phyloP scores from a whole-genome alignment of 2,888 invertebrate genomes.

The Dioctria linearis region DNA sequence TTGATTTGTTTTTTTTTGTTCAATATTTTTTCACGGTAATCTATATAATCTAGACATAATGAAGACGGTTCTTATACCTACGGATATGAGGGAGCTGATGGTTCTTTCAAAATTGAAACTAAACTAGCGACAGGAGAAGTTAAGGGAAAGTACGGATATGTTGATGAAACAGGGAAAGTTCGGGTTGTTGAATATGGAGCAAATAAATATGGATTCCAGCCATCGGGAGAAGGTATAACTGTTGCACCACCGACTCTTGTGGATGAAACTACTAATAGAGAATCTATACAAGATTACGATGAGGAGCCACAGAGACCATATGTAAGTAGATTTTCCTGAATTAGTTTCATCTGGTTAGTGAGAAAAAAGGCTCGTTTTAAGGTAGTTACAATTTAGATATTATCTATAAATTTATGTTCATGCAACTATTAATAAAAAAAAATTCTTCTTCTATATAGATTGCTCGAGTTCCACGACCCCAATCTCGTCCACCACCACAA shows the following conservation, averaged over 20 bases:
- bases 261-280: constrained; percentile 72
- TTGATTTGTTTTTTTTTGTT: not conserved
- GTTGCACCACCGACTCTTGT: constrained; percentile 77
- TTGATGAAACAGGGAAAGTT: constrained; percentile 85
- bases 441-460: constrained; percentile 33
- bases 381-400: too few species aligned
- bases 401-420: too few species aligned
- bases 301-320: constrained; percentile 69
- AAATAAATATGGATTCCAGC: constrained; percentile 89
- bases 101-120: constrained; percentile 92
- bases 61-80: constrained; percentile 93
- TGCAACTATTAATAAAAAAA: too few species aligned
- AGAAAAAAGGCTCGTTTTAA: too few species aligned
- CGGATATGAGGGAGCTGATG: constrained; percentile 90
- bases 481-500: constrained; percentile 61
- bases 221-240: constrained; percentile 88
- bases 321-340: constrained; percentile 61
- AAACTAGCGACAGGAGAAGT: constrained; percentile 86
- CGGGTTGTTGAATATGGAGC: constrained; percentile 92
- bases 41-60: constrained; percentile 77
- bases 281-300: constrained; percentile 69
- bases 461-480: constrained; percentile 64
- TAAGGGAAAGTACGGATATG: constrained; percentile 92
- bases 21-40: constrained; percentile 61
- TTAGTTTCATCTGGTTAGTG: too few species aligned